Conservation (phyloP, 2,113 vertebrate genomes). For the Galemys pyrenaicus region DNA sequence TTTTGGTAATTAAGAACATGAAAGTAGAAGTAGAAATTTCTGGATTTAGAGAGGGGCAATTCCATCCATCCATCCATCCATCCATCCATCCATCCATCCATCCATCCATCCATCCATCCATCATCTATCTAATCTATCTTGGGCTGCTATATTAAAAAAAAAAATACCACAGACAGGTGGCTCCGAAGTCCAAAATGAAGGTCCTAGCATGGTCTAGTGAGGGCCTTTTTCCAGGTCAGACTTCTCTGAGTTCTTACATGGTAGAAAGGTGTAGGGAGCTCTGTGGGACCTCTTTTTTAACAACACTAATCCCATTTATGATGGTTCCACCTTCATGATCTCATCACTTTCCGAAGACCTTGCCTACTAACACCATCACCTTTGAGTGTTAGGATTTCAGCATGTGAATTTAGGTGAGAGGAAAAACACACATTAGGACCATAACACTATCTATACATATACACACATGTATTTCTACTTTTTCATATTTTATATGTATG, state of each 20-base stretch:
- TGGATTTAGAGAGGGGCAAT: neutral
- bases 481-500: neutral
- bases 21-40: neutral
- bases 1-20: neutral
- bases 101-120: neutral
- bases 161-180: neutral
- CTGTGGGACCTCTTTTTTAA: neutral
- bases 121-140: neutral
- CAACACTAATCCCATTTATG: neutral
- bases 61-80: neutral
- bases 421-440: neutral
- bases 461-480: neutral
- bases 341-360: too few relatives aligned
- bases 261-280: neutral
- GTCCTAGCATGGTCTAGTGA: neutral
- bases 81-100: too few relatives aligned
- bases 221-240: neutral
- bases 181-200: neutral
- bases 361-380: too few relatives aligned
- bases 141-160: neutral
- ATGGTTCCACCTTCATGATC: neutral
- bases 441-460: neutral
- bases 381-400: neutral
- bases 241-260: neutral
- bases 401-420: neutral